phyloP scores from a whole-genome alignment of 2,888 invertebrate genomes.

The Eristalinus aeneus region DNA sequence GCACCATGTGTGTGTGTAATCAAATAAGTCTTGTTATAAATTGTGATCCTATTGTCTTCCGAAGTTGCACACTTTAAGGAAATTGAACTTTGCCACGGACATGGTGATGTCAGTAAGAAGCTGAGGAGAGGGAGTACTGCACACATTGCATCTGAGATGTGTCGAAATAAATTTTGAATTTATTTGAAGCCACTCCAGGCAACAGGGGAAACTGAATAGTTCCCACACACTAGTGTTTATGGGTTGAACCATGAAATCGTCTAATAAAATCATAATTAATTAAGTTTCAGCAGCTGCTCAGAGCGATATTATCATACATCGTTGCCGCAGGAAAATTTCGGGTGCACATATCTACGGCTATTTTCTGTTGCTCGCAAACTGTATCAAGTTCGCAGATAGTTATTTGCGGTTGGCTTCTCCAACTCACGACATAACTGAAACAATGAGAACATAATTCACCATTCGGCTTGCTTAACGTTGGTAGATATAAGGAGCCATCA shows the following conservation, averaged over 20 bases:
- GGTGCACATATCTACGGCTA: not conserved
- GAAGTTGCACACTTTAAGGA: not conserved
- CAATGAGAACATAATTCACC: conserved; percentile 64
- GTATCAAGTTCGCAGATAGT: conserved; percentile 26
- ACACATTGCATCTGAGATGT: not conserved
- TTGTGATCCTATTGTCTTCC: not conserved
- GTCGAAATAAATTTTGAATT: not conserved
- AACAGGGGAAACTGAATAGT: too few species aligned
- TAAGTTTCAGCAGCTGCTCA: conserved; percentile 21
- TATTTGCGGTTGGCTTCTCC: conserved; percentile 17
- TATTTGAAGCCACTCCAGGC: too few species aligned
- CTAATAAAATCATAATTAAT: conserved; percentile 54
- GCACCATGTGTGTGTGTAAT: not conserved
- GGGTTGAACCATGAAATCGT: not conserved
- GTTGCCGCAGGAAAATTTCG: not conserved
- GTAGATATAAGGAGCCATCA: conserved; percentile 25
- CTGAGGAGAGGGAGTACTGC: not conserved
- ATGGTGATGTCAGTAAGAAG: too few species aligned
- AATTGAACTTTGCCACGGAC: not conserved
- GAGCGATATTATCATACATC: not conserved
- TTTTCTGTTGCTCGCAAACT: not conserved
- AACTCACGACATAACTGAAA: conserved; percentile 38
- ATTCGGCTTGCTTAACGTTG: conserved; percentile 21
- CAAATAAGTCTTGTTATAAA: not conserved
- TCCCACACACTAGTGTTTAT: not conserved